These are phyloP conservation scores for Alviniconcha strummeri DNA, from an alignment of 2,888 invertebrate species.

Conservation along the genomic window DNA sequence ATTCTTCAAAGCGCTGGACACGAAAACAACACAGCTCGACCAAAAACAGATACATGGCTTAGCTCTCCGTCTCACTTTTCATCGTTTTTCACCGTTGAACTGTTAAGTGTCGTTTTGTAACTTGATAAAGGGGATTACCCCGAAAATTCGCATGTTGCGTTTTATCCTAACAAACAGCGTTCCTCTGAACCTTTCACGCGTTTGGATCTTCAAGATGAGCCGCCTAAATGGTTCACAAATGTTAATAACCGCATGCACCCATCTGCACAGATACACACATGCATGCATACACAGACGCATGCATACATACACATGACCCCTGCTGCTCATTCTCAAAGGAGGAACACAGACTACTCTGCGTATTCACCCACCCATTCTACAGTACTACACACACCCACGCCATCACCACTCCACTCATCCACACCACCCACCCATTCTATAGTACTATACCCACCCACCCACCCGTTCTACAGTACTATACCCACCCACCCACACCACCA, in stretches of 20 bases:
- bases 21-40: no score
- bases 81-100: neutral
- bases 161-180: neutral
- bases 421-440: no score
- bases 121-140: neutral
- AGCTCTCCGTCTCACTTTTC: neutral
- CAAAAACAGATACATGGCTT: neutral
- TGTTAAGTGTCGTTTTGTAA: neutral
- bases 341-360: no score
- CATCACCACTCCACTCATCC: no score
- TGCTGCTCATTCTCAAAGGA: no score
- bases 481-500: no score
- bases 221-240: neutral
- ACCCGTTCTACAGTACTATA: no score
- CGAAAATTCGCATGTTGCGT: neutral
- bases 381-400: no score
- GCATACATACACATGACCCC: neutral
- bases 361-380: no score
- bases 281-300: neutral
- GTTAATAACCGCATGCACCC: neutral
- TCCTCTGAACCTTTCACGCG: neutral
- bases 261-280: neutral
- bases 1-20: no score
- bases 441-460: no score
- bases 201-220: neutral